Evolutionary conservation across 2,797 vertebrate species (phyloP).

Genomic region (Oreochromis grahami): DNA sequence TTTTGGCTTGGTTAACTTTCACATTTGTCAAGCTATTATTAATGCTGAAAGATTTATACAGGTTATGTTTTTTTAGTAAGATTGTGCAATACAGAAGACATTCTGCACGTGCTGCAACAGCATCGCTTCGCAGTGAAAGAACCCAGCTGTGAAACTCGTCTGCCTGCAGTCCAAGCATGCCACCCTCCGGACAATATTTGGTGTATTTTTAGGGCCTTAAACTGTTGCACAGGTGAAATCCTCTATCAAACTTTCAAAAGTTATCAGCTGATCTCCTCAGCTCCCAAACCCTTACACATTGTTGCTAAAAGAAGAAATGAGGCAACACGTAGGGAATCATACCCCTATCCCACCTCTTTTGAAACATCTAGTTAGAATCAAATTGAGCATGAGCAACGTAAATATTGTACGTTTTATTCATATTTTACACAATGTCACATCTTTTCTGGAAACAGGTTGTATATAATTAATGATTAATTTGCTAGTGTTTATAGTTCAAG

Average conservation of each 20-base stretch:
- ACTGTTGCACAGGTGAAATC: neutral
- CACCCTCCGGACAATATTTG: neutral
- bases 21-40: neutral
- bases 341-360: neutral
- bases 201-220: neutral
- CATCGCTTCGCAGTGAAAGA: neutral
- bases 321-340: neutral
- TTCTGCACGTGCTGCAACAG: neutral
- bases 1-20: neutral
- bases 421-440: neutral
- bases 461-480: neutral
- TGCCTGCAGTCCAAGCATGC: neutral
- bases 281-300: neutral
- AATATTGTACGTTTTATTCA: neutral
- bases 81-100: neutral
- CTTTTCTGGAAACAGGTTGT: neutral
- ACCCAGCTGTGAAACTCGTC: neutral
- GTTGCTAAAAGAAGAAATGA: neutral
- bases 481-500: neutral
- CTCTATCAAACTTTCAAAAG: neutral
- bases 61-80: neutral
- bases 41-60: neutral
- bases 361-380: neutral
- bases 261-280: neutral
- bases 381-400: neutral